Evolutionary conservation across 1,140 invertebrate species (phyloP), one percentile per base, ranked within the genome.

Genomic region (Heliconius melpomene): DNA sequence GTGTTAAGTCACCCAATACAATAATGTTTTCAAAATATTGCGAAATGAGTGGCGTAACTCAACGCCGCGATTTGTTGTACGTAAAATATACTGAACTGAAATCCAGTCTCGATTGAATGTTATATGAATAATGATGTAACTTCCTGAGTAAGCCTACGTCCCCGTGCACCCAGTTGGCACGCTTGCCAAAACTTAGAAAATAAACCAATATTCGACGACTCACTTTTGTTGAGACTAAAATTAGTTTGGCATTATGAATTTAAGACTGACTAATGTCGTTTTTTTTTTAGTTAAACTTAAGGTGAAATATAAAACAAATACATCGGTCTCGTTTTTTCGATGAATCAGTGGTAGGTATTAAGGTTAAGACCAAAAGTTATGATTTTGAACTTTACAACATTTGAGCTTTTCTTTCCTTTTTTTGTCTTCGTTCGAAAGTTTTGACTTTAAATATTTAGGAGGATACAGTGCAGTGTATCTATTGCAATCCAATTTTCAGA

Each of bases 151-250:
- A 79, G 78, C 18, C 26, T 52, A 77, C 74, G 36, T 66, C 54
- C 50, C 18, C 60, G 78, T 20, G 60, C 73, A n/a, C 73, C 78
- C 78, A 72, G 40, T 79, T 79, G 78, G 78, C 78, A 75, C 60
- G 40, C 38, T 57, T 72, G 78, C 74, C 78, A 75, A 75, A 38
- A 52, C 66, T 40, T 54, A 72, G 66, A 66, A 79, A 75, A 75
- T 40, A 79, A 71, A 74, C 57, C 29, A 36, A 46, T 74, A 40
- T 20, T 32, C 66, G 54, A 66, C 71, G 46, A 54, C 66, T 71
- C 66, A 75, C 74, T 83, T 78, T 83, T 78, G 78, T 78, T 74
- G 6, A 72, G 72, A 36, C 77, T 78, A 78, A 78, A 78, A 73
- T 74, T 78, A 73, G 73, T 74, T 50, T 72, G 77, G n/a, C 72